Conservation (phyloP, 2,113 vertebrate species). For the Tringa solitaria region DNA sequence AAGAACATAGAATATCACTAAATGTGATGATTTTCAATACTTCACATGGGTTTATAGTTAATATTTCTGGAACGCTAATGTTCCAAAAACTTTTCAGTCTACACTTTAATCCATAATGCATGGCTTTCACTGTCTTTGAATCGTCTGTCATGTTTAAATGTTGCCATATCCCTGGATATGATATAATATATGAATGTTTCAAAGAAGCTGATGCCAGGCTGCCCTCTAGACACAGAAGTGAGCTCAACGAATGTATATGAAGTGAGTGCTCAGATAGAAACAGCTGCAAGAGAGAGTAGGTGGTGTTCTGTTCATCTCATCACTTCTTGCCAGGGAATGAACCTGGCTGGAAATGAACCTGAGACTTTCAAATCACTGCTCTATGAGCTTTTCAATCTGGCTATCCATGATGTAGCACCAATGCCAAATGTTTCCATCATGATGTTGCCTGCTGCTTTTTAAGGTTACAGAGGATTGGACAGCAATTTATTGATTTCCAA, state of each 20-base stretch:
- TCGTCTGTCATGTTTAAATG: background rate
- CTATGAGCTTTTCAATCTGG: background rate
- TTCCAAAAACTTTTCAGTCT: background rate
- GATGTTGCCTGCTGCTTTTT: background rate
- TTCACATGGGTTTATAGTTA: background rate
- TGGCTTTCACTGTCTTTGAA: background rate
- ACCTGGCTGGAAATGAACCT: background rate
- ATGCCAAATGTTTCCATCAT: background rate
- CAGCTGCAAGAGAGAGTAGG: background rate
- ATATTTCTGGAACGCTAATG: background rate
- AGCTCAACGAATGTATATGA: background rate
- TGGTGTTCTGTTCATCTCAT: background rate
- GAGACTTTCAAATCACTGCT: background rate
- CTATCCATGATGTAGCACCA: background rate
- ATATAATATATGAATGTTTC: background rate
- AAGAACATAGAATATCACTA: background rate
- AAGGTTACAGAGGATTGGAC: background rate
- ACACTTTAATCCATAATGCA: slow-evolving; percentile 5
- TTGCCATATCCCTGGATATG: background rate
- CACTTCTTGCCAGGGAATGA: background rate
- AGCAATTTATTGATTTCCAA: background rate
- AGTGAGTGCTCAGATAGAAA: background rate
- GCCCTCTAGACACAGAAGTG: slow-evolving; percentile 43
- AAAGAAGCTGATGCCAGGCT: slow-evolving; percentile 29
- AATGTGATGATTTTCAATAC: background rate